Conservation (phyloP, 2,113 vertebrate species). For the Lycocorax pyrrhopterus region DNA sequence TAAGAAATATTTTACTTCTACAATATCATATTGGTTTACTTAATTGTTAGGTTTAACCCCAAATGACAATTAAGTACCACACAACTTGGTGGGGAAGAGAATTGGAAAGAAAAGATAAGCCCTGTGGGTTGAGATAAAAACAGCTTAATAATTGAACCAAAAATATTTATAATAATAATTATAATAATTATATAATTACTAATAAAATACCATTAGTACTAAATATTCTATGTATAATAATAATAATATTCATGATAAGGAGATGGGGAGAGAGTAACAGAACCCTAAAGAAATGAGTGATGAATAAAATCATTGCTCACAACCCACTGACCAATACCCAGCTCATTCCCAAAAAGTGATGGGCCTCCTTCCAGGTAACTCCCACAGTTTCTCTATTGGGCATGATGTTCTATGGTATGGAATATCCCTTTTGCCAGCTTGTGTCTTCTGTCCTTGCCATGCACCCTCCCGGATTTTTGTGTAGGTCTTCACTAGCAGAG, state of each 20-base stretch:
- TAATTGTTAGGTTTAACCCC: not conserved
- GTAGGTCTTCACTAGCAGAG: not conserved
- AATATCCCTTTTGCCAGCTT: not conserved
- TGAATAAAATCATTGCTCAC: not conserved
- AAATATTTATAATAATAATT: not conserved
- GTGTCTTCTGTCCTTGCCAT: not conserved
- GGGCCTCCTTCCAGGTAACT: not conserved
- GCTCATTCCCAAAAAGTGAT: not conserved
- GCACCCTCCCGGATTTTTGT: not conserved
- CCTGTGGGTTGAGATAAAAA: not conserved
- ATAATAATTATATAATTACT: rapidly evolving
- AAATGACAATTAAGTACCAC: not conserved
- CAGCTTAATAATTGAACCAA: not conserved
- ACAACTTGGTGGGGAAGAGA: not conserved
- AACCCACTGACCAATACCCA: not conserved
- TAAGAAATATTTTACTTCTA: not conserved
- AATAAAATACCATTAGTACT: not conserved
- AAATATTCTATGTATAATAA: not conserved
- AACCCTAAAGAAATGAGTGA: not conserved
- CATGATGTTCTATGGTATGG: not conserved
- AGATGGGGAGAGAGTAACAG: not conserved
- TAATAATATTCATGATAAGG: not conserved
- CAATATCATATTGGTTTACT: not conserved
- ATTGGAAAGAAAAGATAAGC: not conserved
- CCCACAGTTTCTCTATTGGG: not conserved